Conservation (phyloP, 2,888 invertebrate species). For the Dasypogon diadema region DNA sequence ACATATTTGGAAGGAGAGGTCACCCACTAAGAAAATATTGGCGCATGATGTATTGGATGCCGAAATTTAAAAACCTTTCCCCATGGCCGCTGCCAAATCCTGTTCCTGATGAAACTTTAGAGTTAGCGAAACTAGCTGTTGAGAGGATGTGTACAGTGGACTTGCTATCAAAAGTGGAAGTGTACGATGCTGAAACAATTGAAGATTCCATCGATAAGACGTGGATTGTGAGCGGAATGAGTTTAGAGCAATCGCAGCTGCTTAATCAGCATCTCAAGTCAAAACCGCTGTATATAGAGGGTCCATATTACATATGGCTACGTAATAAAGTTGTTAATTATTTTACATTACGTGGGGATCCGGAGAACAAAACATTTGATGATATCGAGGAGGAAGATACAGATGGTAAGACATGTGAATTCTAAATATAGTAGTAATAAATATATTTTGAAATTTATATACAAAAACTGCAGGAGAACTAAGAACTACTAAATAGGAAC, state of each 20-base stretch:
- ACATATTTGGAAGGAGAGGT: constrained; percentile 85
- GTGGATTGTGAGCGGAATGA: constrained; percentile 92
- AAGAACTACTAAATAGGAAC: too few species aligned
- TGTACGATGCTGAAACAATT: constrained; percentile 78
- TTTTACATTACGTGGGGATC: constrained; percentile 83
- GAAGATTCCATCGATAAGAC: constrained; percentile 86
- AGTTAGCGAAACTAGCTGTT: constrained; percentile 86
- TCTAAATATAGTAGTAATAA: too few species aligned
- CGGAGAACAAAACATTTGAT: constrained; percentile 68
- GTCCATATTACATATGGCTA: constrained; percentile 85
- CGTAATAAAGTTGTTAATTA: constrained; percentile 82
- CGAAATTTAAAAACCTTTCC: constrained; percentile 91
- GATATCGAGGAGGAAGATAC: constrained; percentile 72
- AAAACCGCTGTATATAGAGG: constrained; percentile 84
- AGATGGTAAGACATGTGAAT: constrained; percentile 80
- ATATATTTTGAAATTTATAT: too few species aligned
- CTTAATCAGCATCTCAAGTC: constrained; percentile 74
- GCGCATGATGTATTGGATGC: constrained; percentile 92
- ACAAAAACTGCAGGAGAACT: too few species aligned
- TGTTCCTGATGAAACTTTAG: constrained; percentile 81
- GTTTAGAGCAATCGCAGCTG: constrained; percentile 79
- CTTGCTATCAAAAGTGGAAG: constrained; percentile 74
- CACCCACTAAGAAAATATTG: constrained; percentile 80
- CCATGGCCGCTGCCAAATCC: constrained; percentile 87
- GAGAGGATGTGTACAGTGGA: constrained; percentile 88